These are phyloP conservation scores for Physeter macrocephalus DNA, from an alignment of 2,113 vertebrate genomes.

Conservation along the genomic window DNA sequence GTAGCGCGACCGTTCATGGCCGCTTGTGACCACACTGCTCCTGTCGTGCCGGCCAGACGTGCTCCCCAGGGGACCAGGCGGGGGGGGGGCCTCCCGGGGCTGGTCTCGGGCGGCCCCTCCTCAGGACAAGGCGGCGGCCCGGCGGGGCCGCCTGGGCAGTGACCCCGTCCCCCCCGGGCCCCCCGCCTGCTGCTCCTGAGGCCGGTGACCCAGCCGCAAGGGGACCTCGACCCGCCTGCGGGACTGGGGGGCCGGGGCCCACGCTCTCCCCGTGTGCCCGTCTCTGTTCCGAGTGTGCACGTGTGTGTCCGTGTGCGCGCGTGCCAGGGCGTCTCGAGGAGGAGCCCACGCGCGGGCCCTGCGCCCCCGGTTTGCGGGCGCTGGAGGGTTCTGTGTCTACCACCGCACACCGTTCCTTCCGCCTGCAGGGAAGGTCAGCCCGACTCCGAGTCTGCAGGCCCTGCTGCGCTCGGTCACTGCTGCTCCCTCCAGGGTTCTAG, in stretches of 20 bases:
- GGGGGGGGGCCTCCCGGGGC: background rate
- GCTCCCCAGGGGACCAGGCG: no score
- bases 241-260: no score
- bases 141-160: background rate
- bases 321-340: no score
- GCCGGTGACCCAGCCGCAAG: background rate
- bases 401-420: no score
- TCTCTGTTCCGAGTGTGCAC: background rate
- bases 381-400: background rate
- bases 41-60: background rate
- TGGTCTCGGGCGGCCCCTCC: background rate
- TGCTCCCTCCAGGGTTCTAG: background rate
- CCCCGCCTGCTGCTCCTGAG: background rate
- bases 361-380: background rate
- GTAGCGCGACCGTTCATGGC: background rate
- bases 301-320: background rate
- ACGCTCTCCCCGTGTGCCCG: no score
- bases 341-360: fast-evolving
- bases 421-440: background rate
- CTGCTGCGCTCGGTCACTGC: background rate
- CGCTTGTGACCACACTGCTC: background rate
- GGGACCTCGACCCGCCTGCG: background rate
- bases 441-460: no score
- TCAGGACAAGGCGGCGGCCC: background rate
- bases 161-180: no score